Base-by-base conservation (phyloP, 2,888 invertebrate species). In the Tuta absoluta region DNA sequence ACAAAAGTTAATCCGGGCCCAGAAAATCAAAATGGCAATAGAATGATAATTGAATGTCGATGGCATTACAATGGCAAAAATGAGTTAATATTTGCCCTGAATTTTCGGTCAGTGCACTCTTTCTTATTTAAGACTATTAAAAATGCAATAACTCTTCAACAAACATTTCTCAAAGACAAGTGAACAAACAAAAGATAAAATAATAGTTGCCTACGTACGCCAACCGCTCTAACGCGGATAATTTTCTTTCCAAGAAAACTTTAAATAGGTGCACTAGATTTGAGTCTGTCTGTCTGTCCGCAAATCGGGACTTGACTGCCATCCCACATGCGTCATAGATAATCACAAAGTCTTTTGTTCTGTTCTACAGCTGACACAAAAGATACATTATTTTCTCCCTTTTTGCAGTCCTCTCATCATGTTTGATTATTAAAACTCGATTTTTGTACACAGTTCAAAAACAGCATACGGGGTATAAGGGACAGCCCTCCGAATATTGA, bases 181-280 rank as follows among this genome's bases (percentile, higher is more conserved):
- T 74, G 75, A 69, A 69, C 73, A 72, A 77, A 77, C 76, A 75
- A 67, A 66, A n/a, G 21, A 58, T 23, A 21, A 48, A 41, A 61
- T n/a, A 63, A 62, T 59, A 24, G 8, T 11, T 61, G 10, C 24
- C 8, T 38, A 14, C 14, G 33, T 33, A 33, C 33, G 33, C 4
- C 4, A 33, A 33, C 33, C 4, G 56, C 62, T 51, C 48, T 8
- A 19, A 28, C 48, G 41, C 45, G 51, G 57, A 62, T 63, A 64
- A 60, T 37, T 56, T 65, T 68, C 41, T 70, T 81, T 85, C 83
- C 73, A 58, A 70, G 82, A 84, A 85, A 72, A 68, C 75, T 80
- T 71, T 72, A 80, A 84, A 84, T 82, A 85, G 78, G 68, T 74
- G 79, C 71, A 78, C 80, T 80, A 80, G 75, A 79, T 83, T 70